These are phyloP conservation scores for Clunio marinus DNA, from an alignment of 2,888 invertebrate genomes.

Conservation along the genomic window DNA sequence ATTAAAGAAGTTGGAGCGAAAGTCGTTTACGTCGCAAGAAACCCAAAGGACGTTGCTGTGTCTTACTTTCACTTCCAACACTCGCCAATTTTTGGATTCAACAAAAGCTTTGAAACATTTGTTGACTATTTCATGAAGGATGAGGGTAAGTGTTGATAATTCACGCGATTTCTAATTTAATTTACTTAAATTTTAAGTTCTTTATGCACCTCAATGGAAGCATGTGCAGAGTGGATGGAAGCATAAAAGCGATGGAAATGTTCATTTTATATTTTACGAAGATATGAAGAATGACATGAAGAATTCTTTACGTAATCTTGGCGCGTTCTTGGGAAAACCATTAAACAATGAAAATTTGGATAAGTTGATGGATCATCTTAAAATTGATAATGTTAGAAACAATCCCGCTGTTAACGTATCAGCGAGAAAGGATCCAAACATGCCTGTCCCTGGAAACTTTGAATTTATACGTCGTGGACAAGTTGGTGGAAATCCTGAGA, in stretches of 20 bases:
- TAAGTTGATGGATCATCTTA: slow-evolving; percentile 65
- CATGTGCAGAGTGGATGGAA: slow-evolving; percentile 75
- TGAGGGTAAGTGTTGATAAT: slow-evolving; percentile 56
- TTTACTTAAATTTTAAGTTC: slow-evolving; percentile 43
- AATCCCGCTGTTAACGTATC: slow-evolving; percentile 80
- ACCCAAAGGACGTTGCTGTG: slow-evolving; percentile 80
- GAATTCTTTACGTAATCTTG: slow-evolving; percentile 56
- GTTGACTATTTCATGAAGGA: slow-evolving; percentile 64
- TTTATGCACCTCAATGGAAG: slow-evolving; percentile 73
- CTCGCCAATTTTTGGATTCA: no score
- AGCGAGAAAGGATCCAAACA: no score
- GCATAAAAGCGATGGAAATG: slow-evolving; percentile 60
- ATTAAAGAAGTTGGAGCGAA: slow-evolving; percentile 56
- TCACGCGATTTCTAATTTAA: neutral
- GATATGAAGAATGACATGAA: slow-evolving; percentile 66
- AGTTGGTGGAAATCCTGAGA: neutral
- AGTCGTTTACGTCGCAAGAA: slow-evolving; percentile 74
- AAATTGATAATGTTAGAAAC: slow-evolving; percentile 72
- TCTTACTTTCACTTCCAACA: slow-evolving; percentile 78
- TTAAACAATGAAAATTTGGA: slow-evolving; percentile 58
- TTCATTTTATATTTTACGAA: slow-evolving; percentile 76
- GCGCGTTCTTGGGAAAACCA: slow-evolving; percentile 59
- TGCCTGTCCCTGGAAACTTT: neutral
- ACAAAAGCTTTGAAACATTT: no score
- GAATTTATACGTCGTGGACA: neutral